Evolutionary conservation across 2,113 vertebrate genomes (phyloP).

Genomic region (Cryptotis parvus): DNA sequence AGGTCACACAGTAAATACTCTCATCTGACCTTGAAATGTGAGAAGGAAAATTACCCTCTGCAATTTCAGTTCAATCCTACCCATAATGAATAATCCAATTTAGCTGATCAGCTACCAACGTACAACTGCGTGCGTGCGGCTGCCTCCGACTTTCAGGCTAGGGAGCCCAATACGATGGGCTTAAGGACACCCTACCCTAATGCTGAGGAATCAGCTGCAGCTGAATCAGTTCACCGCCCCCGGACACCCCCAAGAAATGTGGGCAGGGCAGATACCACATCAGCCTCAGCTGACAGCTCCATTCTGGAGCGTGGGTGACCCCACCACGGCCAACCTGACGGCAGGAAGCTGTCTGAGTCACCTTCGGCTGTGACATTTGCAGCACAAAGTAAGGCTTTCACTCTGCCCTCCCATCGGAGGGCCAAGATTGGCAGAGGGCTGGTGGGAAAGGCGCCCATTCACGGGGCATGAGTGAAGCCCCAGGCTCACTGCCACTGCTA

Average conservation of each 20-base stretch:
- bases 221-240: background rate
- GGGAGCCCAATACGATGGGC: background rate
- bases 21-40: constrained; percentile 87
- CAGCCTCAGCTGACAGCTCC: no score
- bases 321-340: no score
- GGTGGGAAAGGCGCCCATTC: no score
- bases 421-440: no score
- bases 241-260: fast-evolving
- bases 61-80: constrained; percentile 86
- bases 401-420: no score
- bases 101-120: constrained; percentile 72
- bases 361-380: no score
- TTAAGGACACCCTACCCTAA: background rate
- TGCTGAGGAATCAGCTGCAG: background rate
- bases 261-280: fast-evolving
- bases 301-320: no score
- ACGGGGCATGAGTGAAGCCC: no score
- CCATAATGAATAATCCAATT: constrained; percentile 84
- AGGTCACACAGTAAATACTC: constrained; percentile 86
- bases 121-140: constrained; percentile 56
- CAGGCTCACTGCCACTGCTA: no score
- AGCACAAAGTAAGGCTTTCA: no score
- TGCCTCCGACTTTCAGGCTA: background rate
- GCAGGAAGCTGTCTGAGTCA: no score
- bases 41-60: constrained; percentile 86